These are phyloP conservation scores for Oreonectes daqikongensis DNA, from an alignment of 2,797 vertebrate species.

Conservation along the genomic window DNA sequence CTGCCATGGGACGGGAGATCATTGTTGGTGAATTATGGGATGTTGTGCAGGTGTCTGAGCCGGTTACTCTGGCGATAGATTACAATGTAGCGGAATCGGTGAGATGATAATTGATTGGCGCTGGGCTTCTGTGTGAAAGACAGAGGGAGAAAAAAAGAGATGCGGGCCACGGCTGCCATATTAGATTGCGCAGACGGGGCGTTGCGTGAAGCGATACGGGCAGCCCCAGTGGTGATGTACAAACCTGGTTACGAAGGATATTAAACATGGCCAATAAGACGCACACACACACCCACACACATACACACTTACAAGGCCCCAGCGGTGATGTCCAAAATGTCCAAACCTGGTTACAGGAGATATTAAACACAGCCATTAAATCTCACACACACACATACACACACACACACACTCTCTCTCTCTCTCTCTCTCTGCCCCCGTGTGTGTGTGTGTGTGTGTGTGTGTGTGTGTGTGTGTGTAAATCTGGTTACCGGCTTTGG, in stretches of 20 bases:
- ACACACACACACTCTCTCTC: no score
- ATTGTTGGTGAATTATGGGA: constrained; percentile 95
- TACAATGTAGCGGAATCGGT: constrained; percentile 86
- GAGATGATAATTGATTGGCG: constrained; percentile 92
- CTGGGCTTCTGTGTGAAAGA: constrained; percentile 74
- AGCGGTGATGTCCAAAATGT: constrained; percentile 63
- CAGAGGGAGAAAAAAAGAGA: constrained; percentile 37
- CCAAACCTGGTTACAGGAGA: constrained; percentile 60
- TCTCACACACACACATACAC: constrained; percentile 31
- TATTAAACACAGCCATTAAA: constrained; percentile 63
- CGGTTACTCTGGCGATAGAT: constrained; percentile 86
- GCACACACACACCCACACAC: constrained; percentile 50
- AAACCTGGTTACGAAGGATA: constrained; percentile 87
- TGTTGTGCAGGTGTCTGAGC: constrained; percentile 84
- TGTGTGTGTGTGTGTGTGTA: constrained; percentile 58
- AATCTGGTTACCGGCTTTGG: constrained; percentile 81
- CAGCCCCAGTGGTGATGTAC: constrained; percentile 88
- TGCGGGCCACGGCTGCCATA: constrained; percentile 80
- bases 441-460: not conserved
- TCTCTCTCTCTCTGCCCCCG: not conserved
- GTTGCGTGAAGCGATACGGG: constrained; percentile 83
- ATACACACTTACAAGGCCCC: constrained; percentile 53
- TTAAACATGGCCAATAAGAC: constrained; percentile 62
- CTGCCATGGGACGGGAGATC: constrained; percentile 77
- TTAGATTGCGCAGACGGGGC: constrained; percentile 85